Conservation (phyloP, 2,113 vertebrate genomes). For the Oxyura jamaicensis region DNA sequence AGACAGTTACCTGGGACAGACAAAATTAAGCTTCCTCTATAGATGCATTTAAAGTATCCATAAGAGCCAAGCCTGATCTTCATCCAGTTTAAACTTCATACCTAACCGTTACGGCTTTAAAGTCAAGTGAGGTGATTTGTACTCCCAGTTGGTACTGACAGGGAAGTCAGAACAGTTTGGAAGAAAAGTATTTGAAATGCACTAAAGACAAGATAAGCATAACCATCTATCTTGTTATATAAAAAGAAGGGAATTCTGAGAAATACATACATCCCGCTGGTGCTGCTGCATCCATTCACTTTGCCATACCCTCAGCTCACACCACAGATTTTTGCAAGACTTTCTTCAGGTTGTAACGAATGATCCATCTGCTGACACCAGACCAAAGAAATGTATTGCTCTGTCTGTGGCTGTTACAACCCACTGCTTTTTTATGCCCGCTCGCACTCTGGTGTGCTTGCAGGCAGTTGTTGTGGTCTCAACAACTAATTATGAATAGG, state of each 20-base stretch:
- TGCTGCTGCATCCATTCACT: neutral
- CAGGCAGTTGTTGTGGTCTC: neutral
- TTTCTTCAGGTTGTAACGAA: neutral
- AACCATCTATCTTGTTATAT: neutral
- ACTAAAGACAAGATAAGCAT: neutral
- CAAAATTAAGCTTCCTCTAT: neutral
- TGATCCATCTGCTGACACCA: neutral
- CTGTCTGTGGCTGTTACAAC: neutral
- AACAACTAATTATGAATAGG: neutral
- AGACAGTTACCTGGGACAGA: neutral
- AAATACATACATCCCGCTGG: neutral
- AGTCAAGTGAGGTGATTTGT: neutral
- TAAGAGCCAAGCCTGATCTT: neutral
- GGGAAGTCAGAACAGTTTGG: neutral
- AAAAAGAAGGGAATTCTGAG: neutral
- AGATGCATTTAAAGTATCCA: neutral
- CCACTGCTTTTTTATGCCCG: neutral
- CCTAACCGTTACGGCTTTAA: neutral
- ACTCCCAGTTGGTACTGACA: neutral
- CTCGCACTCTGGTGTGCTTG: fast-evolving
- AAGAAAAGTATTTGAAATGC: neutral
- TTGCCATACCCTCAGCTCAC: neutral
- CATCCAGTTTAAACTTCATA: neutral
- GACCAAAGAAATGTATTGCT: neutral
- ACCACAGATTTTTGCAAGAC: neutral